Evolutionary conservation across 2,888 invertebrate genomes (phyloP).

Genomic region (Shargacucullia verbasci): DNA sequence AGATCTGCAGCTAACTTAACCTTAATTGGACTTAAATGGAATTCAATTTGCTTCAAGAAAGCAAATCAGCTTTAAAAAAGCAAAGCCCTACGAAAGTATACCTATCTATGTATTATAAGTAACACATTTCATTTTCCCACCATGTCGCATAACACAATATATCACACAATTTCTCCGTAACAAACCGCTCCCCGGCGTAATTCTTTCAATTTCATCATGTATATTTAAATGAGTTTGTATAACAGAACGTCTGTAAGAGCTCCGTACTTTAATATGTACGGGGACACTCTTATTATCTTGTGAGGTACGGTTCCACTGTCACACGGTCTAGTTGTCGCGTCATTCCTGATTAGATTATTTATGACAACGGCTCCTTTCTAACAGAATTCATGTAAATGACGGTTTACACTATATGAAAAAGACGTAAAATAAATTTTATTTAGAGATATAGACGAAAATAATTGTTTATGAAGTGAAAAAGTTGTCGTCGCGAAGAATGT

Average conservation of each 20-base stretch:
- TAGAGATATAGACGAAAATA: too few species aligned
- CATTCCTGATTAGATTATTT: too few species aligned
- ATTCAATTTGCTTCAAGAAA: too few species aligned
- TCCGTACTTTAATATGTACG: constrained; percentile 79
- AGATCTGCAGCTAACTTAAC: too few species aligned
- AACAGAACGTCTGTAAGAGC: constrained; percentile 70
- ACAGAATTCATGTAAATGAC: too few species aligned
- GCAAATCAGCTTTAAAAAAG: not conserved
- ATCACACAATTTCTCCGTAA: constrained; percentile 58
- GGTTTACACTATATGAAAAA: too few species aligned
- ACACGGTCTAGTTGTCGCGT: constrained; percentile 28
- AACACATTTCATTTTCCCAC: constrained; percentile 39
- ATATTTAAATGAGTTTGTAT: constrained; percentile 86
- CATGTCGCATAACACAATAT: constrained; percentile 40
- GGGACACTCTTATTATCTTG: constrained; percentile 83
- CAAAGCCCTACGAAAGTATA: constrained; percentile 4
- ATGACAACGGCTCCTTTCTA: too few species aligned
- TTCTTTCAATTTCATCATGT: constrained; percentile 88
- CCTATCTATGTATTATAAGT: not conserved
- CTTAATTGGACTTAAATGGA: too few species aligned
- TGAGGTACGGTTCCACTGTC: constrained; percentile 60
- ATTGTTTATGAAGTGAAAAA: too few species aligned
- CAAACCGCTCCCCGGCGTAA: constrained; percentile 68
- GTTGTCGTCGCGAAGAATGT: too few species aligned
- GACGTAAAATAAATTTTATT: too few species aligned